Evolutionary conservation across 2,113 vertebrate genomes (phyloP).

Genomic region (Hirundichthys speculiger): DNA sequence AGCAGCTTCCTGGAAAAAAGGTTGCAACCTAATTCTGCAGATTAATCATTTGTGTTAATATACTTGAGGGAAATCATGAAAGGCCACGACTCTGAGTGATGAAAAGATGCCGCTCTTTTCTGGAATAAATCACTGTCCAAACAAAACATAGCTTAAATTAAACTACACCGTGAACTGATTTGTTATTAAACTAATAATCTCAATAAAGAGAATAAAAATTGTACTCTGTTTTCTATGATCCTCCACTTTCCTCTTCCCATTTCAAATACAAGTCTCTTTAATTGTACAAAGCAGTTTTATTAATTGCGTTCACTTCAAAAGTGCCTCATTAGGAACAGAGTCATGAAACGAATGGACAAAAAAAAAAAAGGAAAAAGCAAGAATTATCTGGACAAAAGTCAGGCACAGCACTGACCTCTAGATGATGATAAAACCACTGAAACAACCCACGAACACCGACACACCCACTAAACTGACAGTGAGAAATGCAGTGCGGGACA

Average conservation of each 20-base stretch:
- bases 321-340: background rate
- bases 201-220: background rate
- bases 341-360: background rate
- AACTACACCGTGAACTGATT: background rate
- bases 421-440: slow-evolving; percentile 17
- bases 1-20: slow-evolving; percentile 24
- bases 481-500: too few relatives aligned
- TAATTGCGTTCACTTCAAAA: background rate
- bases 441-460: too few relatives aligned
- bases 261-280: background rate
- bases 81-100: slow-evolving; percentile 5
- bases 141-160: background rate
- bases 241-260: background rate
- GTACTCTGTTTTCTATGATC: background rate
- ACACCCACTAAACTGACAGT: too few relatives aligned
- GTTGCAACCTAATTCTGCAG: slow-evolving; percentile 21
- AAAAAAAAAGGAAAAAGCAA: background rate
- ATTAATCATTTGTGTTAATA: slow-evolving; percentile 39
- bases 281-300: slow-evolving; percentile 4
- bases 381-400: background rate
- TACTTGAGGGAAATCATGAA: slow-evolving; percentile 24
- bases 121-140: slow-evolving; percentile 13
- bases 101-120: background rate
- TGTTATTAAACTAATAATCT: background rate
- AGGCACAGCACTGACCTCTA: slow-evolving; percentile 11